phyloP scores from a whole-genome alignment of 1,140 invertebrate genomes.

The Megalonaias nervosa region DNA sequence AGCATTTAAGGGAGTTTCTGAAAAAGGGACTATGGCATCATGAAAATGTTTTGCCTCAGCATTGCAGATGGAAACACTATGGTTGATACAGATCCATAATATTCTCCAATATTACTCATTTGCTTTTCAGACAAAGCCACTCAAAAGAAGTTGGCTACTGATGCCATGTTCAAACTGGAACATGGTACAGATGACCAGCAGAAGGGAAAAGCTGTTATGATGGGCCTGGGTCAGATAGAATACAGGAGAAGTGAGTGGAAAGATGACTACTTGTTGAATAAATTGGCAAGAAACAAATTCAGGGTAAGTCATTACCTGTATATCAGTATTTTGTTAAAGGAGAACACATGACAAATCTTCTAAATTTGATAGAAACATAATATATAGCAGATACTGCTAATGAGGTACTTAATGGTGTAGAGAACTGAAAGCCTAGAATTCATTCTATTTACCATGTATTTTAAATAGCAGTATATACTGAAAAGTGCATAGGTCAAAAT shows the following conservation, averaged over 20 bases:
- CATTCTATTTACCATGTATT: too few species aligned
- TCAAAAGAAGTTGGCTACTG: slow-evolving; percentile 88
- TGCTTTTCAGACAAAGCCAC: slow-evolving; percentile 79
- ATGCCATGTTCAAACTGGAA: slow-evolving; percentile 97
- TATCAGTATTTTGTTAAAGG: too few species aligned
- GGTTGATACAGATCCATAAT: not conserved
- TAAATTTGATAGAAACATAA: too few species aligned
- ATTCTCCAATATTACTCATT: not conserved
- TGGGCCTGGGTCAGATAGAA: slow-evolving; percentile 82
- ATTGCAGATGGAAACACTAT: not conserved
- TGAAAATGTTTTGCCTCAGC: not conserved
- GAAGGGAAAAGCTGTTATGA: slow-evolving; percentile 80
- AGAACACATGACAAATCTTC: too few species aligned
- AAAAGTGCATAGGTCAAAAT: too few species aligned
- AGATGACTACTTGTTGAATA: slow-evolving; percentile 93
- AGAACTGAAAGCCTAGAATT: too few species aligned
- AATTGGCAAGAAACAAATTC: slow-evolving; percentile 84
- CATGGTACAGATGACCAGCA: slow-evolving; percentile 88
- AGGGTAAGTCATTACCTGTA: slow-evolving; percentile 76
- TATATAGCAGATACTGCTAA: too few species aligned
- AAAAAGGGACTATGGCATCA: not conserved
- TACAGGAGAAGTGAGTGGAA: slow-evolving; percentile 87
- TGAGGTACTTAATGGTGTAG: too few species aligned
- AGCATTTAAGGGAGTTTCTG: not conserved
- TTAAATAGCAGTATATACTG: too few species aligned